Percentiles rank a stretch among this genome's conserved stretches.
Evolutionary conservation across 1,140 invertebrate species (phyloP).

Genomic region (Chrysomallon squamiferum): DNA sequence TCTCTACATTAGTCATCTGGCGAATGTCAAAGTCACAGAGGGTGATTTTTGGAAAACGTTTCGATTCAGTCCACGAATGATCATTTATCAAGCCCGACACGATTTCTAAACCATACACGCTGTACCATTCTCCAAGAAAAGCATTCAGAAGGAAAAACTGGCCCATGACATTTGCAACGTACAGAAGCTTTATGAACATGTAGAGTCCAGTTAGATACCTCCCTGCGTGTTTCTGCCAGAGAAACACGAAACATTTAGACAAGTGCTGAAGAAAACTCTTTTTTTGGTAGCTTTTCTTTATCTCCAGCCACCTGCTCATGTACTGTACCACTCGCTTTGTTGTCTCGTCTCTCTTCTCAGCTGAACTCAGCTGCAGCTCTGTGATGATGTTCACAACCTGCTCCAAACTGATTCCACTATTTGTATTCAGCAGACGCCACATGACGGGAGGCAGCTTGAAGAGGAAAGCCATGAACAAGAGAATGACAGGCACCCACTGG

Average conservation of each 20-base stretch:
- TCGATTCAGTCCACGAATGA: slow-evolving; percentile 14
- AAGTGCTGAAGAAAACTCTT: slow-evolving; percentile 25
- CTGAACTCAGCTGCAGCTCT: slow-evolving; percentile 47
- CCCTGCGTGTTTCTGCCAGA: slow-evolving; percentile 60
- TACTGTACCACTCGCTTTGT: slow-evolving; percentile 23
- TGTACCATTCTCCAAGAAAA: slow-evolving; percentile 38
- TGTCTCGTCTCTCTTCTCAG: slow-evolving; percentile 11
- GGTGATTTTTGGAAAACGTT: slow-evolving; percentile 63
- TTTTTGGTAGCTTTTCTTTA: slow-evolving; percentile 21
- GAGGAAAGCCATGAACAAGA: slow-evolving; percentile 64
- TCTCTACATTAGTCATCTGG: slow-evolving; percentile 41
- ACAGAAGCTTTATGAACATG: slow-evolving; percentile 51
- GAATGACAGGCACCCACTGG: slow-evolving; percentile 65
- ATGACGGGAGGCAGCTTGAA: slow-evolving; percentile 63
- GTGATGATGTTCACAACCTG: slow-evolving; percentile 29
- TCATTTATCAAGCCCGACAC: not conserved
- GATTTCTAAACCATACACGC: slow-evolving; percentile 17
- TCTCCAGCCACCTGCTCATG: slow-evolving; percentile 29
- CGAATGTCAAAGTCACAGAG: slow-evolving; percentile 66
- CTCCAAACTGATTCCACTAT: slow-evolving; percentile 42
- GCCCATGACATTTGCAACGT: slow-evolving; percentile 44
- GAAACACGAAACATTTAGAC: slow-evolving; percentile 30
- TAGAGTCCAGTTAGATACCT: slow-evolving; percentile 65
- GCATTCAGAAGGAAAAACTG: slow-evolving; percentile 55
- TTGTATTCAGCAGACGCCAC: slow-evolving; percentile 56